These are phyloP conservation scores for Lamprotornis superbus DNA, from an alignment of 2,113 vertebrate species.

Conservation along the genomic window DNA sequence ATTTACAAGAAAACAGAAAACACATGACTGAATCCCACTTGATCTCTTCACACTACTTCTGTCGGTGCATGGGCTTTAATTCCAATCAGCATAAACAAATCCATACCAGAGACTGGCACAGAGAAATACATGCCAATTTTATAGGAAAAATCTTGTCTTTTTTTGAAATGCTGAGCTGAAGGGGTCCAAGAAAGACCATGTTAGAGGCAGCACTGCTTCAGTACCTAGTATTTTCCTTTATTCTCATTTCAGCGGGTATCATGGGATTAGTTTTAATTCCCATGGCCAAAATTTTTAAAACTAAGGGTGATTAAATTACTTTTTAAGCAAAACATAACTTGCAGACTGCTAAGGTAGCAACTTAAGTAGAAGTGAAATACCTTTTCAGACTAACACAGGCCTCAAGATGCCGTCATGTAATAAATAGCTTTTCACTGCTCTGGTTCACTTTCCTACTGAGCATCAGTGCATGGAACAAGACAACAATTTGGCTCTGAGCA, in stretches of 20 bases:
- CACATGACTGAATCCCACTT: background rate
- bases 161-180: background rate
- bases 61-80: background rate
- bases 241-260: background rate
- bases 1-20: background rate
- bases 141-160: background rate
- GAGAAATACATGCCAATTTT: background rate
- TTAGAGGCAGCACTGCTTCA: background rate
- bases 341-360: background rate
- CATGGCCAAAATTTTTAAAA: background rate
- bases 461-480: background rate
- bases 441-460: background rate
- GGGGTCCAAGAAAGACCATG: background rate
- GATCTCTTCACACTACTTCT: background rate
- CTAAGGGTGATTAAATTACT: background rate
- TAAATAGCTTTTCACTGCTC: background rate
- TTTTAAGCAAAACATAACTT: background rate
- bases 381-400: background rate
- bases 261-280: background rate
- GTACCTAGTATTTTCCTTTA: background rate
- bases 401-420: background rate
- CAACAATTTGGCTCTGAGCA: background rate
- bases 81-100: constrained; percentile 2
- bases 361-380: background rate
- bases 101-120: background rate